phyloP scores from a whole-genome alignment of 2,113 vertebrate species.

The Gnathonemus longibarbis region DNA sequence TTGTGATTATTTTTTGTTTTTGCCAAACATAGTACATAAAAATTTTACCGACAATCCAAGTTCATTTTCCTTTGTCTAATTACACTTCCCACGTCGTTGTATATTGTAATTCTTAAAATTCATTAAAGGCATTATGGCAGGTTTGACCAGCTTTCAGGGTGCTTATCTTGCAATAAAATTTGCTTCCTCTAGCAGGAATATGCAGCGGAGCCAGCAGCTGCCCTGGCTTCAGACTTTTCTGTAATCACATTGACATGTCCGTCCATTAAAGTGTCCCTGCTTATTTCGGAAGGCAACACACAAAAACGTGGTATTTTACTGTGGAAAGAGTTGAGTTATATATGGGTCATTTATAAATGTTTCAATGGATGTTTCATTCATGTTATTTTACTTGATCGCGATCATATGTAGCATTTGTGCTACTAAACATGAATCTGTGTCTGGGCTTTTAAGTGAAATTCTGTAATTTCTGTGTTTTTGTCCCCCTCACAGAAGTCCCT shows the following conservation, averaged over 20 bases:
- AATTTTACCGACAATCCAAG: not conserved
- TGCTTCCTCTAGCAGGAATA: not conserved
- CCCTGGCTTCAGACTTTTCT: not conserved
- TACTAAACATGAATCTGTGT: not conserved
- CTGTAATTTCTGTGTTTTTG: constrained; percentile 19
- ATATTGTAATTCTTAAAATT: not conserved
- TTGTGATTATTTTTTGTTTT: not conserved
- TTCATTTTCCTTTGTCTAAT: not conserved
- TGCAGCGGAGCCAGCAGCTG: not conserved
- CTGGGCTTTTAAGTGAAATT: not conserved
- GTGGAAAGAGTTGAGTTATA: not conserved
- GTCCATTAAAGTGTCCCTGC: not conserved
- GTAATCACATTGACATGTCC: not conserved
- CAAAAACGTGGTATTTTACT: not conserved
- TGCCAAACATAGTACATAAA: not conserved
- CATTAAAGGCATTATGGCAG: not conserved
- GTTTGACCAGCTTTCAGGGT: not conserved
- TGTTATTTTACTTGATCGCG: not conserved
- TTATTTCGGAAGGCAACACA: not conserved
- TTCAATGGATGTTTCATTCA: not conserved
- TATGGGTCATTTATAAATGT: not conserved
- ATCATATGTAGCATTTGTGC: not conserved
- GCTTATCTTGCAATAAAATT: not conserved
- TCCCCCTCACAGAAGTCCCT: constrained; percentile 68
- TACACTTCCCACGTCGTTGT: not conserved